Percentiles rank a stretch among this genome's conserved stretches.
Conservation (phyloP, 2,113 vertebrate species). For the Phasianus colchicus region DNA sequence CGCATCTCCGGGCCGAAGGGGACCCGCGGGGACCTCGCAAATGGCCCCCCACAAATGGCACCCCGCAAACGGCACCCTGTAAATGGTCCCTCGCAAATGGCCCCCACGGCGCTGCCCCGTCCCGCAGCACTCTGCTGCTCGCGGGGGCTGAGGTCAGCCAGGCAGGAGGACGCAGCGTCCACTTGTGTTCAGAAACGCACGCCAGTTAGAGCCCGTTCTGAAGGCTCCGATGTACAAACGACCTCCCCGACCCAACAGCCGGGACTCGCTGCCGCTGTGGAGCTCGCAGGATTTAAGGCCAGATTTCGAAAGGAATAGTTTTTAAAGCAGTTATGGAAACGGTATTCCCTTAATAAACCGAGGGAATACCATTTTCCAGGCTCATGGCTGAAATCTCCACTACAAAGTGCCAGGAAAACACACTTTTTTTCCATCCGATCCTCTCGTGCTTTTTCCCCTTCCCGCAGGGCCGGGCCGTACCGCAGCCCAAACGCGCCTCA, state of each 20-base stretch:
- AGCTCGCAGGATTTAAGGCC: not conserved
- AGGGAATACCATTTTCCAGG: constrained; percentile 64
- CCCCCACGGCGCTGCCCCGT: not conserved
- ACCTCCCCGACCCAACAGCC: not conserved
- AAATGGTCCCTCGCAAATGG: not conserved
- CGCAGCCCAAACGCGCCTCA: not conserved
- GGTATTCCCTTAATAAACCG: constrained; percentile 37
- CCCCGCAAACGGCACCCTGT: too few relatives aligned
- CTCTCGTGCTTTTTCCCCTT: not conserved
- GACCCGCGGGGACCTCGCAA: not conserved
- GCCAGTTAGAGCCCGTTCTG: not conserved
- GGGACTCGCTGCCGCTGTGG: not conserved
- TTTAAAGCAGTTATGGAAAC: constrained; percentile 46
- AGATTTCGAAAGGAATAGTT: constrained; percentile 16
- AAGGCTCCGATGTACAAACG: not conserved
- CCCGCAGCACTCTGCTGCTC: not conserved
- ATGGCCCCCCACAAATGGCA: too few relatives aligned
- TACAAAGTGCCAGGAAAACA: constrained; percentile 52
- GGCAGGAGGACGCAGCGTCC: not conserved
- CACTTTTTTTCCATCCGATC: not conserved
- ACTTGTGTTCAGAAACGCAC: not conserved
- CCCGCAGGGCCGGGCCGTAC: not conserved
- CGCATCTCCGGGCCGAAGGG: not conserved
- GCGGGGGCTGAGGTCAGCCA: not conserved
- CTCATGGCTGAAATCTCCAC: not conserved